Percentiles rank a stretch among this genome's conserved stretches.
Evolutionary conservation across 2,113 vertebrate genomes (phyloP).

Genomic region (Melospiza georgiana): DNA sequence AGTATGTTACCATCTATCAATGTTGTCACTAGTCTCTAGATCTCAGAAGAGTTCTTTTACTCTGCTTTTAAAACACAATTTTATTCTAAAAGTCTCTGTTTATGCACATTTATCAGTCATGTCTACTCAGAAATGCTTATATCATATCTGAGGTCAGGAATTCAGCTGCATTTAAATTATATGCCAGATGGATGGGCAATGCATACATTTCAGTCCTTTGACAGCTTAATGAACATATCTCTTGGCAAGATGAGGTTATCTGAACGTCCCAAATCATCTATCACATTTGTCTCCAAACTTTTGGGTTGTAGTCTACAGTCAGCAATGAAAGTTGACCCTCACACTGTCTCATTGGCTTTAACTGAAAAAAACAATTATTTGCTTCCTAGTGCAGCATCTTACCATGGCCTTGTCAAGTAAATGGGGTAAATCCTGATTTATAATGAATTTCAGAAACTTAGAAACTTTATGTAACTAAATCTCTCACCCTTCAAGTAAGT

Average conservation of each 20-base stretch:
- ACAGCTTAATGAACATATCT: constrained; percentile 55
- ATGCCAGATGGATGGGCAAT: constrained; percentile 30
- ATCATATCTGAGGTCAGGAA: constrained; percentile 51
- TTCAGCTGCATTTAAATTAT: constrained; percentile 48
- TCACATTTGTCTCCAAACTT: constrained; percentile 44
- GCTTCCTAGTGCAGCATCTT: background rate
- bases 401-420: background rate
- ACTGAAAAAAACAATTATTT: constrained; percentile 16
- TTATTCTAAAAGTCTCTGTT: constrained; percentile 34
- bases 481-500: background rate
- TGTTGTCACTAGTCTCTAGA: background rate
- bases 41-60: background rate
- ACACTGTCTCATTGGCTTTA: background rate
- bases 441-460: background rate
- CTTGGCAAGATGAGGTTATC: constrained; percentile 30
- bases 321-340: constrained; percentile 3
- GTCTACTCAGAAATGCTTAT: constrained; percentile 51
- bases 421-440: background rate
- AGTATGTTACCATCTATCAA: background rate
- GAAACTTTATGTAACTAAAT: background rate
- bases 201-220: constrained; percentile 48
- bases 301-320: background rate
- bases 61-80: background rate
- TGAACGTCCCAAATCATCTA: constrained; percentile 35
- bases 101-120: constrained; percentile 42